Base-by-base conservation (phyloP, 2,888 invertebrate species). In the Masnerella sp. region DNA sequence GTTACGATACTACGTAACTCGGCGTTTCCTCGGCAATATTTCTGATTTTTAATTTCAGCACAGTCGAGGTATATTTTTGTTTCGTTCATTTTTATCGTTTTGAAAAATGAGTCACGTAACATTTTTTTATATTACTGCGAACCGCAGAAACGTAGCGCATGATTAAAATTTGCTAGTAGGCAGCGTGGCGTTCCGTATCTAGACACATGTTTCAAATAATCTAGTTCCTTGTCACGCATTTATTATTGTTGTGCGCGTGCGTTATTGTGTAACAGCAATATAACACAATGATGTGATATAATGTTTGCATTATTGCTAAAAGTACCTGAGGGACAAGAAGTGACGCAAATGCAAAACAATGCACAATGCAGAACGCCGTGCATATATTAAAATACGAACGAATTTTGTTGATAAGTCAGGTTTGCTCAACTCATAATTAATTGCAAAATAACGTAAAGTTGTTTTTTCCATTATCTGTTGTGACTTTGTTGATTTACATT, bases 291-390 rank as follows among this genome's bases (percentile, higher is more conserved):
- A 40, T 30, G 30, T 56, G 42, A 34, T 51, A 56, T 49, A 56
- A 67, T 56, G 56, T 34, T 56, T 17, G 49, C 56, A 22, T 32
- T 67, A 51, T 67, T 49, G 18, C 58, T 58, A 25, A 58, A 67
- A 58, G 58, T 67, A 58, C 34, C 51, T 36, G 51, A 14, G 49
- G 51, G 58, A 58, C 67, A 30, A 45, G 56, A 67, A 67, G 18
- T 58, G 58, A 58, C 40, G 51, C 51, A 20, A 42, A 58, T 14
- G 30, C 20, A 42, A 42, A 67, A 51, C 56, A 59, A 68, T 51
- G 58, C 34, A 22, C 30, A 42, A 28, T 62, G 22, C 51, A 47
- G 47, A 47, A 36, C 47, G 36, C 22, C 11, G 0, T 36, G 43
- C 42, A 64, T 65, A 40, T 43, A 47, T 65, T 54, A 54, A 38